These are phyloP conservation scores for Nebria salina DNA, from an alignment of 2,888 invertebrate genomes.

Conservation along the genomic window DNA sequence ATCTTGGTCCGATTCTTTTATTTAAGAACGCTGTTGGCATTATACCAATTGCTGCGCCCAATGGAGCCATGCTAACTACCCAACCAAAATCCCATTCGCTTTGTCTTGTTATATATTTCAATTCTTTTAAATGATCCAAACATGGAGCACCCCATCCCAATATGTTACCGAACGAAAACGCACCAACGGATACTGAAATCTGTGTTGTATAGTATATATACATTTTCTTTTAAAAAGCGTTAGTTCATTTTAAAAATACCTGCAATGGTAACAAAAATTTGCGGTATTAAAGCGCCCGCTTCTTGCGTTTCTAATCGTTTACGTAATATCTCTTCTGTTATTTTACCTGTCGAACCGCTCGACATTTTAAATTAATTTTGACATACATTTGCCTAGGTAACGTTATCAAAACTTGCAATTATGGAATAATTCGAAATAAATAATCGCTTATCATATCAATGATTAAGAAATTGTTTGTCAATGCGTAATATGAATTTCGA, in stretches of 20 bases:
- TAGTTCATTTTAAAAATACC: constrained; percentile 3
- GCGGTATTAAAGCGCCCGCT: constrained; percentile 17
- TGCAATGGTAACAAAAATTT: constrained; percentile 18
- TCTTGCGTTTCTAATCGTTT: not conserved
- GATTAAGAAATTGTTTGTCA: not conserved
- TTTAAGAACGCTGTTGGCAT: constrained; percentile 50
- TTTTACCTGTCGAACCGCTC: not conserved
- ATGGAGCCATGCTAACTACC: constrained; percentile 51
- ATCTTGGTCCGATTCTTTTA: constrained; percentile 53
- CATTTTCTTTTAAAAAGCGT: not conserved
- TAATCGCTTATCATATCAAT: not conserved
- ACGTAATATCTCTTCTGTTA: not conserved
- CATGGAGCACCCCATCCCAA: constrained; percentile 53
- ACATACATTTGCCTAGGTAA: not conserved
- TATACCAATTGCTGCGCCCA: constrained; percentile 52
- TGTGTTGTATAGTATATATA: not conserved
- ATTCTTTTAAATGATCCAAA: constrained; percentile 32
- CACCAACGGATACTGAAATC: constrained; percentile 51
- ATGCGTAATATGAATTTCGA: too few relatives aligned
- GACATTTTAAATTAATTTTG: not conserved
- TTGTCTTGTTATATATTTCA: constrained; percentile 22
- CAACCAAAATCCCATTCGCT: constrained; percentile 33
- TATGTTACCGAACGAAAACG: constrained; percentile 52
- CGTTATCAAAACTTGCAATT: not conserved
- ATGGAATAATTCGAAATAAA: not conserved